phyloP scores from a whole-genome alignment of 2,113 vertebrate species.

The Podilymbus podiceps region DNA sequence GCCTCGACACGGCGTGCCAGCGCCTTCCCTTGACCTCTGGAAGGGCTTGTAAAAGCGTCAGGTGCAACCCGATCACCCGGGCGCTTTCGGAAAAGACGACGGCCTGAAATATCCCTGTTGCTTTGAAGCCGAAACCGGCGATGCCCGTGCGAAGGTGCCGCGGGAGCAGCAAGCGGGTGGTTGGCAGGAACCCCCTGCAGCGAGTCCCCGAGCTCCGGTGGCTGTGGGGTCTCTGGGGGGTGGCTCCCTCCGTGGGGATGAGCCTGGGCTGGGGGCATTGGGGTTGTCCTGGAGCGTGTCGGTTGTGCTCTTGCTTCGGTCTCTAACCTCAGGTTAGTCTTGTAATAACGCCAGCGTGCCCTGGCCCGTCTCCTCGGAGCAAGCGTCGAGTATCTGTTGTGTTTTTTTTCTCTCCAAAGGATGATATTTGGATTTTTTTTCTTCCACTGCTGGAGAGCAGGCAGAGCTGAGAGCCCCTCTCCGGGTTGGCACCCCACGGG shows the following conservation, averaged over 20 bases:
- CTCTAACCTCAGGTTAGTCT: too few species aligned
- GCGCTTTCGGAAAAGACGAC: not conserved
- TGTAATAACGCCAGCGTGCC: accelerated
- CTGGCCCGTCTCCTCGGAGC: not conserved
- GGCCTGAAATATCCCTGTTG: not conserved
- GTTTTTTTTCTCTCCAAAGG: not conserved
- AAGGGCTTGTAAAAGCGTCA: conserved; percentile 2
- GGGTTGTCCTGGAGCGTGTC: not conserved
- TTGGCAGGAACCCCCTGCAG: accelerated
- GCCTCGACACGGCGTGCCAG: not conserved
- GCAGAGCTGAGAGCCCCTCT: not conserved
- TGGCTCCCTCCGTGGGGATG: accelerated
- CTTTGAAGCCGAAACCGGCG: accelerated
- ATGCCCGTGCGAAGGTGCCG: accelerated
- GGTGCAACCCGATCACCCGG: not conserved
- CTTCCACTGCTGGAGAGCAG: not conserved
- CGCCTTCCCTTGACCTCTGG: not conserved
- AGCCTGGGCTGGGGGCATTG: not conserved
- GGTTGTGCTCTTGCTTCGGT: not conserved
- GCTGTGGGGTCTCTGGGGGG: accelerated
- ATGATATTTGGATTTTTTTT: accelerated
- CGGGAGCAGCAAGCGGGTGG: not conserved
- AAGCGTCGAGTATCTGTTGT: accelerated
- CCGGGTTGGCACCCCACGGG: accelerated
- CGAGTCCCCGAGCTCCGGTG: accelerated